These are phyloP conservation scores for Nebria brevicollis DNA, from an alignment of 2,888 invertebrate genomes.

Conservation along the genomic window DNA sequence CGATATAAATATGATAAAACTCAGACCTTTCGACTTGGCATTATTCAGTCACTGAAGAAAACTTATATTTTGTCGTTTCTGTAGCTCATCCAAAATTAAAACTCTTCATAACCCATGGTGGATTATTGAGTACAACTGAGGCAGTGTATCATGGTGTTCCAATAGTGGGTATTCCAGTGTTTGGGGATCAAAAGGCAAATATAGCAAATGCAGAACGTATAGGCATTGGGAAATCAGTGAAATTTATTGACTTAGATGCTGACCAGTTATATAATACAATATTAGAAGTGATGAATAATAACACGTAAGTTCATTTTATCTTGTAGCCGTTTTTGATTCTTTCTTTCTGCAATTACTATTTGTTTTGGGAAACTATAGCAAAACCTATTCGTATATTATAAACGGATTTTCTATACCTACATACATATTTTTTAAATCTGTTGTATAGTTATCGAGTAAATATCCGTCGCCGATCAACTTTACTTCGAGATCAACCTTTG, in stretches of 20 bases:
- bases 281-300: slow-evolving; percentile 57
- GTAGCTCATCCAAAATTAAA: slow-evolving; percentile 15
- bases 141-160: slow-evolving; percentile 63
- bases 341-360: no score
- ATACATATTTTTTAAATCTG: no score
- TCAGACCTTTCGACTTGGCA: no score
- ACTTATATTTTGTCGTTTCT: no score
- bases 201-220: slow-evolving; percentile 59
- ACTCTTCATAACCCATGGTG: slow-evolving; percentile 37
- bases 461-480: neutral
- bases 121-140: slow-evolving; percentile 67
- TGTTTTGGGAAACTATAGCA: no score
- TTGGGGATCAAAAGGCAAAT: slow-evolving; percentile 63
- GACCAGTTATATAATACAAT: slow-evolving; percentile 58
- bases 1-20: no score
- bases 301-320: neutral
- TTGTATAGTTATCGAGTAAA: neutral
- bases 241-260: slow-evolving; percentile 59
- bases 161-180: slow-evolving; percentile 64
- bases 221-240: slow-evolving; percentile 59
- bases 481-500: neutral
- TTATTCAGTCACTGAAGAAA: no score
- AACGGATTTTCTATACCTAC: neutral
- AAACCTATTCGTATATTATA: no score
- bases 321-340: no score